These are phyloP conservation scores for Ambastaia sidthimunki DNA, from an alignment of 2,797 vertebrate genomes.

Conservation along the genomic window DNA sequence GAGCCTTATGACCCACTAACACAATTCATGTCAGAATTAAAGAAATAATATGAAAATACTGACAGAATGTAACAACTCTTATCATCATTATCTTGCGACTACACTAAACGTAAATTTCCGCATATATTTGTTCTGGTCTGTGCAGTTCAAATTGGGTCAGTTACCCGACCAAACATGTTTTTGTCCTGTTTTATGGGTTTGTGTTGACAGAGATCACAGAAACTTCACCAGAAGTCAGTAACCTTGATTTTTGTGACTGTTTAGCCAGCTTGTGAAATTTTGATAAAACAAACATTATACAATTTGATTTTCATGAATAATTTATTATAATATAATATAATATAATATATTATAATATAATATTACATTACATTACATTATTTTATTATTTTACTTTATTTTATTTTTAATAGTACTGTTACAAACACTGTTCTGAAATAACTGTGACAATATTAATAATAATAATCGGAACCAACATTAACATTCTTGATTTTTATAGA, in stretches of 20 bases:
- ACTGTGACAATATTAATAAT: too few relatives aligned
- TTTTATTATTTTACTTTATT: not conserved
- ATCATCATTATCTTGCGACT: not conserved
- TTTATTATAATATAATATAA: too few relatives aligned
- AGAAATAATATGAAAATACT: not conserved
- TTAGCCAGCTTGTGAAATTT: constrained; percentile 12
- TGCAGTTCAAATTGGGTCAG: not conserved
- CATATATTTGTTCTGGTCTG: not conserved
- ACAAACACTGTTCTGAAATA: too few relatives aligned
- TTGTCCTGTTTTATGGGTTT: not conserved
- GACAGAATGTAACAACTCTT: not conserved
- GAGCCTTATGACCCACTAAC: not conserved
- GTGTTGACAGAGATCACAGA: constrained; percentile 29
- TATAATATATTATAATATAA: too few relatives aligned
- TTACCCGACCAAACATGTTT: constrained; percentile 39
- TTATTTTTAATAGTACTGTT: too few relatives aligned
- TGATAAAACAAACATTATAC: not conserved
- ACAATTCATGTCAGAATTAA: not conserved
- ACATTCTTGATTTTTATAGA: not conserved
- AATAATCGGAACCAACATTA: not conserved
- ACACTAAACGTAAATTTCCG: not conserved
- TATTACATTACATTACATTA: not conserved
- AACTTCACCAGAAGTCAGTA: not conserved
- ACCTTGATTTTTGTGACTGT: constrained; percentile 4
- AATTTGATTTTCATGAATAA: not conserved